Conservation (phyloP, 2,888 invertebrate genomes). For the Mongoloraphidia duomilia region DNA sequence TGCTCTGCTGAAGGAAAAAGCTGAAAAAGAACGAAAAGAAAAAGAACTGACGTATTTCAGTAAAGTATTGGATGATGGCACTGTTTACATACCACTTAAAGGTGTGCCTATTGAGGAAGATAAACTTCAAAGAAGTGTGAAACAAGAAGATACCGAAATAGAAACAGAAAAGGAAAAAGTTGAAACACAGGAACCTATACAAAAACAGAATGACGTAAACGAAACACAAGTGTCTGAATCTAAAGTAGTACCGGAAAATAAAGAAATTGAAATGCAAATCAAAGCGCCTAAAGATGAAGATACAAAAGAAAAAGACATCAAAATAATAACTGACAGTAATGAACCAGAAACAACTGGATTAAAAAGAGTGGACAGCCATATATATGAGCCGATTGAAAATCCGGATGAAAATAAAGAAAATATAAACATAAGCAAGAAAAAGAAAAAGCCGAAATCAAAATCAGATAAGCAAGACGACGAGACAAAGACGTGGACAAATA, state of each 20-base stretch:
- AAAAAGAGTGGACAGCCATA: background rate
- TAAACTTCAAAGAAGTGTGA: too few species aligned
- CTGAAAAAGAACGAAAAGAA: too few species aligned
- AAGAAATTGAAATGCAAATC: constrained; percentile 14
- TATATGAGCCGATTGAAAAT: background rate
- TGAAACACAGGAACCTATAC: background rate
- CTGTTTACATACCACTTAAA: too few species aligned
- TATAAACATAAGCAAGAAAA: too few species aligned
- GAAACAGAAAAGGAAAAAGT: background rate
- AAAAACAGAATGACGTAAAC: background rate
- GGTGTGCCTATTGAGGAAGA: too few species aligned
- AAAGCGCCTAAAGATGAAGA: constrained; percentile 1
- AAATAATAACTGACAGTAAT: background rate
- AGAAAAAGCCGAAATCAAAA: too few species aligned
- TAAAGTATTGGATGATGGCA: too few species aligned
- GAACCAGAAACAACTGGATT: background rate
- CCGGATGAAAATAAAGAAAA: background rate
- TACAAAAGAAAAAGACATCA: background rate
- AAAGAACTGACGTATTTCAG: too few species aligned
- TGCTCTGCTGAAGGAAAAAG: too few species aligned
- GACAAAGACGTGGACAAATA: too few species aligned
- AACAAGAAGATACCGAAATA: background rate
- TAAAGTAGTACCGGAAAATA: constrained; percentile 1
- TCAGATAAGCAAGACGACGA: too few species aligned
- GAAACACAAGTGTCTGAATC: background rate